Base-by-base conservation (phyloP, 2,888 invertebrate species). In the Gymnocheta viridis region DNA sequence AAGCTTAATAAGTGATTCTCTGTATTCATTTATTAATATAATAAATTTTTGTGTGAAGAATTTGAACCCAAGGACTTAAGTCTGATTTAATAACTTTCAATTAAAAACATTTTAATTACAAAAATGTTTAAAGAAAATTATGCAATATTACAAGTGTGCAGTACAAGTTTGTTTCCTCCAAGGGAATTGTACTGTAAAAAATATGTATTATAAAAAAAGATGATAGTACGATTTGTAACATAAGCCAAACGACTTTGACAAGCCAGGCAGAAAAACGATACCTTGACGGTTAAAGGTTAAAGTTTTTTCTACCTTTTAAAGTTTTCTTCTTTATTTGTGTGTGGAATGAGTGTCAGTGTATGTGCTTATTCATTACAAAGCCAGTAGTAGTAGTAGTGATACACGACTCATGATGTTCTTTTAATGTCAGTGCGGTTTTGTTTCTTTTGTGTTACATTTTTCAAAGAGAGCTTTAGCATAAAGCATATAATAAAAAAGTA, bases 181-280 rank as follows among this genome's bases (percentile, higher is more conserved):
- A n/a, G n/a, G n/a, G n/a, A n/a, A n/a, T n/a, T n/a, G n/a, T n/a
- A n/a, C n/a, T n/a, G n/a, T n/a, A n/a, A n/a, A n/a, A n/a, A n/a
- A n/a, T n/a, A n/a, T n/a, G n/a, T n/a, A n/a, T n/a, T 32, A 32
- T 32, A 32, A 35, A 35, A 35, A 7, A 9, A 9, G 6, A 9
- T 35, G 35, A 9, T 35, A 9, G 4, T n/a, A 41, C 6, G 5
- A 17, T 4, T 49, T 69, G 12, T 62, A 19, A 38, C 14, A 32
- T 44, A 44, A 47, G 22, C 4, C 10, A 44, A 66, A 79, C 7
- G 51, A 24, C 73, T 44, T 44, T 44, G 44, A 17, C 17, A 44
- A 44, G n/a, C n/a, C 80, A 67, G 51, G 73, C 67, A 73, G 22
- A 44, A 60, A 73, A 38, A 38, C 41, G n/a, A 60, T 60, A 60